Evolutionary conservation across 2,113 vertebrate genomes (phyloP).

Genomic region (Eidolon helvum): DNA sequence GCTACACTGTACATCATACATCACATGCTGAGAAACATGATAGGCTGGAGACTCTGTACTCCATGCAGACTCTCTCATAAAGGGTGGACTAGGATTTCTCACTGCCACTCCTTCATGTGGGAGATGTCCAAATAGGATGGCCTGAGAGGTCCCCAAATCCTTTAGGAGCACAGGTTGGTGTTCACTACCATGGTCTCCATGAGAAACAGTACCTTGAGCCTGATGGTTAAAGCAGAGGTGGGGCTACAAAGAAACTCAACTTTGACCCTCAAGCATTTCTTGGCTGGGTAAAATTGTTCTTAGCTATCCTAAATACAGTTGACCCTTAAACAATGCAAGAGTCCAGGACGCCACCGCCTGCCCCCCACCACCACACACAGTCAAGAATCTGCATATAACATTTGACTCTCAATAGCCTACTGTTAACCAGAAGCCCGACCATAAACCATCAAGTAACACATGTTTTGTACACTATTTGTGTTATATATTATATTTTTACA

Average conservation of each 20-base stretch:
- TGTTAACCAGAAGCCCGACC: neutral
- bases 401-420: neutral
- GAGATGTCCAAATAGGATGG: neutral
- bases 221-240: neutral
- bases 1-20: accelerated
- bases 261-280: neutral
- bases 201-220: neutral
- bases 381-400: neutral
- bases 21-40: neutral
- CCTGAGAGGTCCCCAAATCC: neutral
- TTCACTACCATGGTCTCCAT: neutral
- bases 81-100: no score
- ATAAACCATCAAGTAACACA: neutral
- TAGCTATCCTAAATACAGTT: neutral
- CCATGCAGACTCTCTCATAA: neutral
- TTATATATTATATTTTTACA: neutral
- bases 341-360: neutral
- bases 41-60: neutral
- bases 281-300: neutral
- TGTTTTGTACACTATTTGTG: neutral
- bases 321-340: neutral
- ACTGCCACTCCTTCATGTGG: neutral
- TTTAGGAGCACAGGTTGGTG: neutral
- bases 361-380: neutral
- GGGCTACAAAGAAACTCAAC: neutral